Percentiles rank a stretch among this genome's conserved stretches.
phyloP scores from a whole-genome alignment of 2,888 invertebrate species.

The Molanna angustata region DNA sequence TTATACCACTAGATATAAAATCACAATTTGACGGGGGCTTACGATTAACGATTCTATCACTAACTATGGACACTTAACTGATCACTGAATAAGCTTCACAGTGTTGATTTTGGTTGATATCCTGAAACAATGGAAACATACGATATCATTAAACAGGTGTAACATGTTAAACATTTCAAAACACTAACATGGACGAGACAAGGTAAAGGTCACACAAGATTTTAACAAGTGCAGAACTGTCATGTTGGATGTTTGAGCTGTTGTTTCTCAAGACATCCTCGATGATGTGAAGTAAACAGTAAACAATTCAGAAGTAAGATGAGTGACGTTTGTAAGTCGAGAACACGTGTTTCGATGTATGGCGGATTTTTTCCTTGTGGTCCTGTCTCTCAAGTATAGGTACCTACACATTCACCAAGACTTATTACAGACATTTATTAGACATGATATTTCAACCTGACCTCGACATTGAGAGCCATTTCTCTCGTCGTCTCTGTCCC shows the following conservation, averaged over 20 bases:
- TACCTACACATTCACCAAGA: constrained; percentile 9
- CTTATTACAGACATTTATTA: constrained; percentile 46
- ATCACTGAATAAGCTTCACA: constrained; percentile 19
- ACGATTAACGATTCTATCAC: constrained; percentile 16
- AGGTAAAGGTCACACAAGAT: no score
- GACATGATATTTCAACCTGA: constrained; percentile 50
- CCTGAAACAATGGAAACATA: constrained; percentile 29
- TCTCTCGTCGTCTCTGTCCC: constrained; percentile 43
- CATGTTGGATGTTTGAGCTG: no score
- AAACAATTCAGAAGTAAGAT: constrained; percentile 19
- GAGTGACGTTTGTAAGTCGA: constrained; percentile 22
- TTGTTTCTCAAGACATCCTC: background rate
- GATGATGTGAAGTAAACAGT: constrained; percentile 4
- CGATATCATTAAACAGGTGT: background rate
- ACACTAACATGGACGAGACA: no score
- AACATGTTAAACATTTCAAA: constrained; percentile 2
- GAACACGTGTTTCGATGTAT: constrained; percentile 16
- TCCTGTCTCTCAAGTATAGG: constrained; percentile 19
- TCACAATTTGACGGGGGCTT: constrained; percentile 16
- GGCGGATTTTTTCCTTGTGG: background rate
- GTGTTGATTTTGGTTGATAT: constrained; percentile 17
- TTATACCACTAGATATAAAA: no score
- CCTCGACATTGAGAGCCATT: constrained; percentile 36
- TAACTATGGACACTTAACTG: constrained; percentile 15
- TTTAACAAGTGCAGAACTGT: no score